phyloP scores from a whole-genome alignment of 2,113 vertebrate species.

The Scolopax mira region DNA sequence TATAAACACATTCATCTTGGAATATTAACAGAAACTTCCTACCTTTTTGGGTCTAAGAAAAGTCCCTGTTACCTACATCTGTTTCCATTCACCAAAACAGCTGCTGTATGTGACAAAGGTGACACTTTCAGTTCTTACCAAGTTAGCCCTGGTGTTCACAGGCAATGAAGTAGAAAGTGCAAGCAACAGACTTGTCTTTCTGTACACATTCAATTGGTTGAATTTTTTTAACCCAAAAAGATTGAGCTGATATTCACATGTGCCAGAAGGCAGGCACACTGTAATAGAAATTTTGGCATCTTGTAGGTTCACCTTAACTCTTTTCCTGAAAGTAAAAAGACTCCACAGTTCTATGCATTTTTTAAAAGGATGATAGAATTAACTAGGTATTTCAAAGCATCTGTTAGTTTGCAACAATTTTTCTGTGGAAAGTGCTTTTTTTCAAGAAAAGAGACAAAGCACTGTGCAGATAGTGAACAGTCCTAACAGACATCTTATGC shows the following conservation, averaged over 20 bases:
- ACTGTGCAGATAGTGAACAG: not conserved
- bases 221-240: not conserved
- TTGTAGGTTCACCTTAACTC: not conserved
- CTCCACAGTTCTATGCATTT: not conserved
- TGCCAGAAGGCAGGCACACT: not conserved
- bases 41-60: not conserved
- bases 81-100: not conserved
- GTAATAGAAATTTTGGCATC: not conserved
- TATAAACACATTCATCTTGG: not conserved
- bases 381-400: not conserved
- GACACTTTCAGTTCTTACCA: not conserved
- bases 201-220: not conserved
- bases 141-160: not conserved
- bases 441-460: not conserved
- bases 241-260: not conserved
- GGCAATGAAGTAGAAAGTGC: fast-evolving
- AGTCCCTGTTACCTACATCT: not conserved
- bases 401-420: not conserved
- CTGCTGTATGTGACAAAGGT: not conserved
- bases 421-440: not conserved
- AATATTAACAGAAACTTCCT: not conserved
- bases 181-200: not conserved
- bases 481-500: not conserved
- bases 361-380: not conserved
- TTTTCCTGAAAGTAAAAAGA: not conserved